These are phyloP conservation scores for Acanthococcus lagerstroemiae DNA, from an alignment of 2,888 invertebrate genomes.

Conservation along the genomic window DNA sequence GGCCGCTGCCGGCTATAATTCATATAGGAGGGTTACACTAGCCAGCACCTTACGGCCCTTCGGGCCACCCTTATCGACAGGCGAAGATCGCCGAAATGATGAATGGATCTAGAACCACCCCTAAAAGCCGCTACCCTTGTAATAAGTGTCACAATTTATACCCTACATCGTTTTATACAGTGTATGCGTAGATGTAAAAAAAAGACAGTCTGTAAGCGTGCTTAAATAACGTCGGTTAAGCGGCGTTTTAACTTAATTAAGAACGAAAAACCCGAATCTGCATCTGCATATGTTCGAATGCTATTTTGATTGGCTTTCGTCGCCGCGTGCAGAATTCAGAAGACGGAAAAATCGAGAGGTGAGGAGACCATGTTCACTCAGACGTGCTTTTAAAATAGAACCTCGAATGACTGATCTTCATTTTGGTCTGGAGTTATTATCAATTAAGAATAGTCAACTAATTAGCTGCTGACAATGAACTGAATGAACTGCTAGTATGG, in stretches of 20 bases:
- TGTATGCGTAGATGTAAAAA: neutral
- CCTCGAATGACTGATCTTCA: no score
- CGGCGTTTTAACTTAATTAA: conserved; percentile 26
- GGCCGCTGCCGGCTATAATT: conserved; percentile 28
- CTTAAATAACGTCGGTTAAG: neutral
- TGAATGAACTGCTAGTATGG: no score
- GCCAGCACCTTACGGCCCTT: conserved; percentile 29
- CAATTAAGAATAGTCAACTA: no score
- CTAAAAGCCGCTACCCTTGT: conserved; percentile 28
- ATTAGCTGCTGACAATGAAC: no score
- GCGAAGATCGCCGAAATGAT: conserved; percentile 30
- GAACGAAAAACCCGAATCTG: no score
- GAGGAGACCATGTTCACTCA: no score
- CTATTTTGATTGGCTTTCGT: neutral
- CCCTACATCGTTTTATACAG: conserved; percentile 18
- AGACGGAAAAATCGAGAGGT: no score
- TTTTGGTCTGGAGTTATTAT: no score
- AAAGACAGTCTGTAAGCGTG: neutral
- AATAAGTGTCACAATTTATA: conserved; percentile 29
- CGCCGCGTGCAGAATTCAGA: neutral
- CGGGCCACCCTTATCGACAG: conserved; percentile 32
- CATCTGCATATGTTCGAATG: no score
- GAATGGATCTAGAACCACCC: conserved; percentile 23
- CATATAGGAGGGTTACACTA: conserved; percentile 28
- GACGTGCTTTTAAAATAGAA: no score